Base-by-base conservation (phyloP, 2,797 vertebrate genomes). In the Alauda arvensis region DNA sequence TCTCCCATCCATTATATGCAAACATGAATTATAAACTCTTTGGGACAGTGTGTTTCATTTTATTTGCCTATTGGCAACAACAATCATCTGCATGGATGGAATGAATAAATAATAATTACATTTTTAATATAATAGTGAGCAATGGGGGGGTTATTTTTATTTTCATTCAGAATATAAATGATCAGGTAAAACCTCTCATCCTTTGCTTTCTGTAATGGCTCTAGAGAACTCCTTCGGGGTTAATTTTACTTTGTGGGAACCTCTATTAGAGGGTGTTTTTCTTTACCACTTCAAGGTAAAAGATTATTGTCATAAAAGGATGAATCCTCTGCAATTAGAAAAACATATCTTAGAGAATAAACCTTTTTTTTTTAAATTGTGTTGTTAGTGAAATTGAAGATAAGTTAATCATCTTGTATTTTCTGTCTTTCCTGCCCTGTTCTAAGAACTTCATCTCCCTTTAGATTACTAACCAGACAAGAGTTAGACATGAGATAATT, bases 401-500 rank as follows among this genome's bases (percentile, higher is more conserved):
- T 78, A 90, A 86, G 65, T 77, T 85, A 92, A 93, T 89, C 18
- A 67, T 83, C 76, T 84, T 75, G 28, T 65, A 81, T 87, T 87
- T 83, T 94, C 66, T 83, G 40, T 86, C 72, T 78, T 93, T 89
- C 81, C 79, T 93, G 80, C 69, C 70, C 75, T 71, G 26, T 92
- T 92, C 90, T 89, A 91, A 89, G 82, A 90, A 85, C 39, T 79
- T 85, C 28, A 74, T 76, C 65, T 90, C 79, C 78, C 90, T 93
- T 85, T 79, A 94, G 92, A 91, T 89, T 92, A 93, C 83, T 74
- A 87, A 85, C 55, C 85, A 94, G 86, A 92, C 66, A 91, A 90
- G 88, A 93, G 70, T 85, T 79, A 94, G 83, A 91, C 87, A 78
- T 66, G 51, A 91, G 87, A 94, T 92, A 90, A 91, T 95, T 92